Conservation (phyloP, 2,113 vertebrate species). For the Lasiurus borealis region DNA sequence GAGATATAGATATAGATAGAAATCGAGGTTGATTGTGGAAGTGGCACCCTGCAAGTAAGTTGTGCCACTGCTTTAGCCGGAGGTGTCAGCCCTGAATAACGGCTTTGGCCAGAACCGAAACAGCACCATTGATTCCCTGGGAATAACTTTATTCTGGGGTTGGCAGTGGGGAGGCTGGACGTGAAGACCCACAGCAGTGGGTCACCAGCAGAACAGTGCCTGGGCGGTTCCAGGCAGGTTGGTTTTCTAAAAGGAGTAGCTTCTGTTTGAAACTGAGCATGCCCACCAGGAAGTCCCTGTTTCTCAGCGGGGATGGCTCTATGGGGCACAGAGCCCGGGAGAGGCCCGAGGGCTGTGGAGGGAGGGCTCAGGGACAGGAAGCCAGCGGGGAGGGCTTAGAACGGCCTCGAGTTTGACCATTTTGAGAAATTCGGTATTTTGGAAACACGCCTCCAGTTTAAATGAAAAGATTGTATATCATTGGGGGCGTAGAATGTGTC, state of each 20-base stretch:
- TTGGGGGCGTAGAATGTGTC: not conserved
- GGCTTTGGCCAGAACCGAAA: not conserved
- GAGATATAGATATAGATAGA: no score
- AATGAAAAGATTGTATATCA: not conserved
- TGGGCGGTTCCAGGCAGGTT: not conserved
- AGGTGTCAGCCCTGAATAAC: not conserved
- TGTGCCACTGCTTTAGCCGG: not conserved
- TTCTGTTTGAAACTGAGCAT: not conserved
- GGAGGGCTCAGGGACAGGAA: not conserved
- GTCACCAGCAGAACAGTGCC: not conserved
- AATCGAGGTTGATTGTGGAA: not conserved
- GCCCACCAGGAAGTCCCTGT: not conserved
- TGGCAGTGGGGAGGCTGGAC: not conserved
- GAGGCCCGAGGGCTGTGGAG: not conserved
- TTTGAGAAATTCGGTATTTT: conserved; percentile 35
- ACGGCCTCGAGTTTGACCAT: not conserved
- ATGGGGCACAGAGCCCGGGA: not conserved
- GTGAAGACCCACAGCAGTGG: not conserved
- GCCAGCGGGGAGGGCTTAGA: not conserved
- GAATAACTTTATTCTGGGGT: not conserved
- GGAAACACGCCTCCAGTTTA: conserved; percentile 1
- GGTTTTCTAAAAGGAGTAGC: not conserved
- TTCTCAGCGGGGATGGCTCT: not conserved
- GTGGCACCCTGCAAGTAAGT: not conserved
- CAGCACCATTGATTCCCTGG: not conserved